Percentiles rank a stretch among this genome's conserved stretches.
phyloP scores from a whole-genome alignment of 2,113 vertebrate genomes.

The Geococcyx californianus region DNA sequence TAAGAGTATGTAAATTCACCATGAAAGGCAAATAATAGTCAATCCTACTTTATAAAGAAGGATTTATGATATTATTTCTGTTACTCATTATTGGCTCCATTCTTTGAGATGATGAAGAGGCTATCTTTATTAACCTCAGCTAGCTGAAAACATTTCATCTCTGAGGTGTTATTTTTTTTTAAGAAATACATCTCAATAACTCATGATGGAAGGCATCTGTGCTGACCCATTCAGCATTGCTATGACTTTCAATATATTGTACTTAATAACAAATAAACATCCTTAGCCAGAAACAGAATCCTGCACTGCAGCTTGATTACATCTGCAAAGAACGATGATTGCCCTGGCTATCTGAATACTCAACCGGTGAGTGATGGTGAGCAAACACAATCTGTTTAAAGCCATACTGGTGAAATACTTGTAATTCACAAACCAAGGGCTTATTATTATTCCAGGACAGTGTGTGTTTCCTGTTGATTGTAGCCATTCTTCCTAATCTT shows the following conservation, averaged over 20 bases:
- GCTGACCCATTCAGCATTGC: slow-evolving; percentile 20
- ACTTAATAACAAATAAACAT: slow-evolving; percentile 51
- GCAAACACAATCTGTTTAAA: slow-evolving; percentile 2
- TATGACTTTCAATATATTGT: slow-evolving; percentile 38
- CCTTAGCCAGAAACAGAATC: slow-evolving; percentile 24
- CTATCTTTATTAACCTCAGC: slow-evolving; percentile 45
- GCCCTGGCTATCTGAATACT: slow-evolving; percentile 16
- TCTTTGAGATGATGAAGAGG: slow-evolving; percentile 36
- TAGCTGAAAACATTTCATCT: slow-evolving; percentile 20
- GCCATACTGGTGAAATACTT: neutral
- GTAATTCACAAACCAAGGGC: neutral
- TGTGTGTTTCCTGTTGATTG: neutral
- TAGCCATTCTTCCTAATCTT: neutral
- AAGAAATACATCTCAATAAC: neutral
- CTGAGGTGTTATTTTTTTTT: neutral
- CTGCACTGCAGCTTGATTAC: slow-evolving; percentile 37
- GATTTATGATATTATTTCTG: slow-evolving; percentile 53
- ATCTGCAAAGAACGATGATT: slow-evolving; percentile 18
- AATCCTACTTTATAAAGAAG: neutral
- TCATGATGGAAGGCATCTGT: slow-evolving; percentile 24
- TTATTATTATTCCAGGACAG: neutral
- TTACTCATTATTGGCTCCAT: slow-evolving; percentile 8
- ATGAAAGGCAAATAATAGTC: slow-evolving; percentile 13
- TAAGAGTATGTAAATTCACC: slow-evolving; percentile 8
- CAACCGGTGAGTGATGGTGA: neutral